phyloP scores from a whole-genome alignment of 2,797 vertebrate genomes.

The Malacoraja senta region DNA sequence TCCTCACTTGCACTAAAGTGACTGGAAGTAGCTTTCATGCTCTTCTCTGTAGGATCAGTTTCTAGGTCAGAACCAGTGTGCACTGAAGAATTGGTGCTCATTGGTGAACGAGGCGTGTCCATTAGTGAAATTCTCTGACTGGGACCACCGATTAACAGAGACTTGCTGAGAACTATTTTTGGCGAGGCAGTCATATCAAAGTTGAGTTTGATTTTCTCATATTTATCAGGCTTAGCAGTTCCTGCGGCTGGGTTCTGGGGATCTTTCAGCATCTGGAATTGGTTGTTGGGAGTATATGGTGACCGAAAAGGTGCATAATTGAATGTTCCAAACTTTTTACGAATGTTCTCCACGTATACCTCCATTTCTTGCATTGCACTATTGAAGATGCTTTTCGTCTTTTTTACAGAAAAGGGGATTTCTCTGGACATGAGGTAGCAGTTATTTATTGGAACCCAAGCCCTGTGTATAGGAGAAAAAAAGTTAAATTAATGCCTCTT shows the following conservation, averaged over 20 bases:
- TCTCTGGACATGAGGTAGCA: conserved; percentile 99
- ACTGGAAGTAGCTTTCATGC: conserved; percentile 68
- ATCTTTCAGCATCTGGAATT: conserved; percentile 91
- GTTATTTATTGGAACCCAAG: conserved; percentile 98
- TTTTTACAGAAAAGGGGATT: conserved; percentile 98
- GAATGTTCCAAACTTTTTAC: conserved; percentile 89
- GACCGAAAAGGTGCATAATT: conserved; percentile 98
- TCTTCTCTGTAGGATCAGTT: conserved; percentile 75
- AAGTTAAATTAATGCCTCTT: neutral
- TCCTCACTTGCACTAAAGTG: conserved; percentile 94
- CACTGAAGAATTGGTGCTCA: conserved; percentile 94
- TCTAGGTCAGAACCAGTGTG: conserved; percentile 94
- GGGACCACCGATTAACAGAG: conserved; percentile 68
- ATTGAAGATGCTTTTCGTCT: conserved; percentile 99
- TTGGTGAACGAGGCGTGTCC: conserved; percentile 91
- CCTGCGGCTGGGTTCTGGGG: conserved; percentile 80
- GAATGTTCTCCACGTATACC: conserved; percentile 94
- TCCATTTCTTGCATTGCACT: conserved; percentile 99
- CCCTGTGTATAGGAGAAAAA: conserved; percentile 60
- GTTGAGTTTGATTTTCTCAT: conserved; percentile 88
- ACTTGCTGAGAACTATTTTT: conserved; percentile 85
- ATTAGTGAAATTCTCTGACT: conserved; percentile 81
- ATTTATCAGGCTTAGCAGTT: conserved; percentile 81
- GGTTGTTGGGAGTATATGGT: conserved; percentile 91
- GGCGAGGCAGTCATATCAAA: conserved; percentile 93